Evolutionary conservation across 2,888 invertebrate species (phyloP).

Genomic region (Timandra comae): DNA sequence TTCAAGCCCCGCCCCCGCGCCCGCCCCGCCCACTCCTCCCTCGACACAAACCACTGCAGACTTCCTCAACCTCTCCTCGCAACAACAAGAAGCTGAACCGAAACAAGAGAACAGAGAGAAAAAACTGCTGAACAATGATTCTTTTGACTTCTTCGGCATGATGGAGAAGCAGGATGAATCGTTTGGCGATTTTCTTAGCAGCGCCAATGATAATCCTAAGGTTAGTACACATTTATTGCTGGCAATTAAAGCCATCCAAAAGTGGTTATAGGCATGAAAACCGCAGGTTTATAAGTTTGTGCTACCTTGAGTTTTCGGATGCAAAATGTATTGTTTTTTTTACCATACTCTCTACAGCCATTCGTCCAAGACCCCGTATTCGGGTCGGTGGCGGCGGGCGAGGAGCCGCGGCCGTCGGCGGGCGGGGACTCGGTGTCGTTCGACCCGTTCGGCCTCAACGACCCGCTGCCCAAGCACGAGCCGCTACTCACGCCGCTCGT

Average conservation of each 20-base stretch:
- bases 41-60: conserved; percentile 54
- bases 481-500: conserved; percentile 54
- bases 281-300: background rate
- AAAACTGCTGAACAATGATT: conserved; percentile 60
- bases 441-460: conserved; percentile 80
- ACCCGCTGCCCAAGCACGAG: conserved; percentile 61
- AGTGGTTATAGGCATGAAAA: no score
- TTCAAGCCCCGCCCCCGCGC: conserved; percentile 22
- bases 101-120: conserved; percentile 25
- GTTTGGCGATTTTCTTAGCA: conserved; percentile 67
- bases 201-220: conserved; percentile 39
- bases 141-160: conserved; percentile 78
- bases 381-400: conserved; percentile 35
- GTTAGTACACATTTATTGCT: conserved; percentile 21
- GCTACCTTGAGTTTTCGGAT: background rate
- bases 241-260: no score
- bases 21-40: conserved; percentile 31
- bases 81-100: conserved; percentile 22
- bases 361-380: conserved; percentile 55
- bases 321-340: background rate
- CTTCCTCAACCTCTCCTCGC: conserved; percentile 47
- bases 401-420: conserved; percentile 27
- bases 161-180: conserved; percentile 74
- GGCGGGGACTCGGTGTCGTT: conserved; percentile 65
- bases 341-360: no score